Percentiles rank a stretch among this genome's conserved stretches.
These are phyloP conservation scores for Telmatochromis sp. DNA, from an alignment of 2,113 vertebrate species.

Conservation along the genomic window DNA sequence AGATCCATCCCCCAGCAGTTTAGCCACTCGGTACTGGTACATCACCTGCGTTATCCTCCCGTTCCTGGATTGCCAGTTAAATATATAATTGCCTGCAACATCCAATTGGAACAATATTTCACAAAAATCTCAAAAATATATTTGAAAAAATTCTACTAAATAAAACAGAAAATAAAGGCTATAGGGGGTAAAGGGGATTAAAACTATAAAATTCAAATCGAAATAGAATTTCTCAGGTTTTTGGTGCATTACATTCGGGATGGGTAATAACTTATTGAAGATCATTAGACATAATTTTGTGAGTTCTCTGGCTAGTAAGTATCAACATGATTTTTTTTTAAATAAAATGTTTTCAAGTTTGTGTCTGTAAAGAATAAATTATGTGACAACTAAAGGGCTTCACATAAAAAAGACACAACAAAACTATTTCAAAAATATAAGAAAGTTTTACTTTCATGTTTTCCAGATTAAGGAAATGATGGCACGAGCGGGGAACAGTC, in stretches of 20 bases:
- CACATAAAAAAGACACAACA: not conserved
- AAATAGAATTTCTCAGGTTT: not conserved
- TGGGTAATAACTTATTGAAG: not conserved
- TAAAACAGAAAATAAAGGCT: not conserved
- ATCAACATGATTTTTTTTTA: not conserved
- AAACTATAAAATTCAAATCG: not conserved
- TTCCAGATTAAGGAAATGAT: conserved; percentile 68
- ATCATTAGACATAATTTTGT: not conserved
- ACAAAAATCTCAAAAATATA: not conserved
- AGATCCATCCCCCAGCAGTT: not conserved
- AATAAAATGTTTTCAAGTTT: not conserved
- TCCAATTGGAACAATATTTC: not conserved
- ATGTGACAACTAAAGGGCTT: not conserved
- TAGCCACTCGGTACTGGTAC: not conserved
- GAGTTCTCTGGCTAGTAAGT: not conserved
- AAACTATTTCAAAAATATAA: not conserved
- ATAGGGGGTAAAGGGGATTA: not conserved
- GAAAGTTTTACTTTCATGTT: not conserved
- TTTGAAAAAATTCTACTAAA: not conserved
- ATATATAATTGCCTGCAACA: not conserved
- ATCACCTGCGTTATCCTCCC: not conserved
- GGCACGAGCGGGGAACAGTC: conserved; percentile 61
- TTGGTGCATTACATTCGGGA: not conserved
- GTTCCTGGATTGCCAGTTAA: not conserved
- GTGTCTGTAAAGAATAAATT: not conserved